Evolutionary conservation across 1,140 invertebrate genomes (phyloP).

Genomic region (Brevipalpus yothersi): DNA sequence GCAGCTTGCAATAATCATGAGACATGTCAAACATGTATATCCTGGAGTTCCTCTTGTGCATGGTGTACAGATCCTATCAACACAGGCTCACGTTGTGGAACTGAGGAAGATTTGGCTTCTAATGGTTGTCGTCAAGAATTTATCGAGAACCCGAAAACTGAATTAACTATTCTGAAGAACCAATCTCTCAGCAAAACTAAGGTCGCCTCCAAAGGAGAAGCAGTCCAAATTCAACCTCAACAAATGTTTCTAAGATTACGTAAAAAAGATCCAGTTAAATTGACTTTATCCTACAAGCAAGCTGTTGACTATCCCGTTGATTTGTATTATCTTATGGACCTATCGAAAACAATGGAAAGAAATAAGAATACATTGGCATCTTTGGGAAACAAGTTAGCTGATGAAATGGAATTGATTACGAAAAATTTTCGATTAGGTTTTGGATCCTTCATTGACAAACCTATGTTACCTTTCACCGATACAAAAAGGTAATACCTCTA

Average conservation of each 20-base stretch:
- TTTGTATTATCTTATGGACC: slow-evolving; percentile 64
- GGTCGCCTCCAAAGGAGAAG: slow-evolving; percentile 8
- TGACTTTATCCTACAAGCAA: slow-evolving; percentile 24
- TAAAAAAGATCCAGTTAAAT: slow-evolving; percentile 12
- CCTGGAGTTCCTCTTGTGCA: slow-evolving; percentile 55
- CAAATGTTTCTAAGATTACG: slow-evolving; percentile 10
- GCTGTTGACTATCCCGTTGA: slow-evolving; percentile 63
- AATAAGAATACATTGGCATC: slow-evolving; percentile 22
- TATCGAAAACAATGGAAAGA: slow-evolving; percentile 48
- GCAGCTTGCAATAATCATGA: no score
- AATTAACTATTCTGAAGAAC: slow-evolving; percentile 5
- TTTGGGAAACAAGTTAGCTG: slow-evolving; percentile 17
- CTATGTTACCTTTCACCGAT: slow-evolving; percentile 77
- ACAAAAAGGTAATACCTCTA: slow-evolving; percentile 14
- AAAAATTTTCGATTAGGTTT: slow-evolving; percentile 80
- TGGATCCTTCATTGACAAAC: slow-evolving; percentile 94
- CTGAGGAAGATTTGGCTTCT: background rate
- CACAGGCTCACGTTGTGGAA: background rate
- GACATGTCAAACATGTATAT: slow-evolving; percentile 69
- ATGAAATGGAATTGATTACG: slow-evolving; percentile 47
- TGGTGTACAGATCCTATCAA: slow-evolving; percentile 50
- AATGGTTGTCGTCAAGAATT: background rate
- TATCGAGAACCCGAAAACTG: slow-evolving; percentile 13
- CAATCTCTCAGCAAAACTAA: slow-evolving; percentile 10
- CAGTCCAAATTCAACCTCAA: slow-evolving; percentile 15